These are phyloP conservation scores for Spea hammondii DNA, from an alignment of 2,797 vertebrate genomes.

Conservation along the genomic window DNA sequence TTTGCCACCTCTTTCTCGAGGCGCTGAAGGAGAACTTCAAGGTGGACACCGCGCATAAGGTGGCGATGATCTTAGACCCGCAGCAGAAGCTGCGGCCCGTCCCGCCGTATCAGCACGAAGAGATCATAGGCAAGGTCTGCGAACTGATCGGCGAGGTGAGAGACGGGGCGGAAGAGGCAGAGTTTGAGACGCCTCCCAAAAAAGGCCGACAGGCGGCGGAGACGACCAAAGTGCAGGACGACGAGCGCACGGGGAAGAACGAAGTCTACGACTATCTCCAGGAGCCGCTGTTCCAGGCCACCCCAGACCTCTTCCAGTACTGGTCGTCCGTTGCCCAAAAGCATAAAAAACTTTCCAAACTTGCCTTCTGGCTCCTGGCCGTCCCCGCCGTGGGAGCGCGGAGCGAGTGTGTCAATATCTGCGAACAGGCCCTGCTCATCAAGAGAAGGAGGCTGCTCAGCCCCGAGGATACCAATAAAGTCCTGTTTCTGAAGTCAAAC, in stretches of 20 bases:
- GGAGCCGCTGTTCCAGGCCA: conserved; percentile 90
- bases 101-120: conserved; percentile 96
- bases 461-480: conserved; percentile 96
- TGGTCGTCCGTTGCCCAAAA: conserved; percentile 93
- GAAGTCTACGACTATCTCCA: conserved; percentile 96
- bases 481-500: conserved; percentile 98
- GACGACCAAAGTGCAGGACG: conserved; percentile 67
- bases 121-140: conserved; percentile 91
- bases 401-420: conserved; percentile 89
- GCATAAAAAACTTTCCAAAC: conserved; percentile 87
- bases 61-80: conserved; percentile 96
- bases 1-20: conserved; percentile 97
- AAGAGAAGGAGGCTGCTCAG: conserved; percentile 91
- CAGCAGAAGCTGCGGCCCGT: conserved; percentile 93
- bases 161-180: conserved; percentile 72
- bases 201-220: conserved; percentile 65
- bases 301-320: conserved; percentile 94
- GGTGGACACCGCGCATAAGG: conserved; percentile 93
- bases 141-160: conserved; percentile 86
- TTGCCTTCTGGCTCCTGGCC: conserved; percentile 95
- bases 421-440: conserved; percentile 91
- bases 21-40: conserved; percentile 98
- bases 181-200: conserved; percentile 70
- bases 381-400: conserved; percentile 93
- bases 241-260: conserved; percentile 82